Conservation (phyloP, 2,888 invertebrate species). For the Syrista parreyssii region DNA sequence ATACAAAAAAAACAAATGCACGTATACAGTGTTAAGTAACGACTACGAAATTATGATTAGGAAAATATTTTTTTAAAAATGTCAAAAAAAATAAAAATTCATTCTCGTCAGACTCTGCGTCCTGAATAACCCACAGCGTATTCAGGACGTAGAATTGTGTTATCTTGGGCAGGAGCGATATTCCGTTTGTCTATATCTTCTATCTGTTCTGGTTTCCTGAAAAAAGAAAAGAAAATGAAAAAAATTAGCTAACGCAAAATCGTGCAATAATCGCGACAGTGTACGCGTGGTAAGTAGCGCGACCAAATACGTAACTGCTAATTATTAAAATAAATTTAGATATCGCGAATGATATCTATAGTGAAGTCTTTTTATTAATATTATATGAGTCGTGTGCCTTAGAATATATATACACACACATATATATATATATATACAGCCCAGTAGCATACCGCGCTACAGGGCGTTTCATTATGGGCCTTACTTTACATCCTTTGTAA, state of each 20-base stretch:
- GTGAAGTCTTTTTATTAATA: neutral
- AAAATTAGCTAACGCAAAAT: neutral
- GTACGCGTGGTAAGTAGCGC: neutral
- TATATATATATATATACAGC: constrained; percentile 24
- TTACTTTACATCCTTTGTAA: neutral
- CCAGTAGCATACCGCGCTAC: neutral
- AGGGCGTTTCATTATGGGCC: neutral
- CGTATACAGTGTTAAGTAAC: neutral
- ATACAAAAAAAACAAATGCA: neutral
- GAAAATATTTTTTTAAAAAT: no score
- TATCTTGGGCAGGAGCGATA: neutral
- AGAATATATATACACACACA: constrained; percentile 11
- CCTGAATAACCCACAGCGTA: neutral
- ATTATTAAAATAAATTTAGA: constrained; percentile 6
- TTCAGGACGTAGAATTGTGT: neutral
- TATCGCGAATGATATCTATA: neutral
- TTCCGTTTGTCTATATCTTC: constrained; percentile 4
- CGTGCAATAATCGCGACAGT: neutral
- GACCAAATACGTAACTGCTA: neutral
- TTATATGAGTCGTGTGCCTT: constrained; percentile 3
- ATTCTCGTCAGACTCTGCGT: neutral
- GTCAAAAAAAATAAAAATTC: no score
- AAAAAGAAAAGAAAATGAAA: neutral
- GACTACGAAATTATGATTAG: no score
- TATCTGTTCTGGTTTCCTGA: constrained; percentile 1